Evolutionary conservation across 2,797 vertebrate genomes (phyloP), one percentile per base, ranked within the genome.

Genomic region (Rhadinocentrus ornatus): DNA sequence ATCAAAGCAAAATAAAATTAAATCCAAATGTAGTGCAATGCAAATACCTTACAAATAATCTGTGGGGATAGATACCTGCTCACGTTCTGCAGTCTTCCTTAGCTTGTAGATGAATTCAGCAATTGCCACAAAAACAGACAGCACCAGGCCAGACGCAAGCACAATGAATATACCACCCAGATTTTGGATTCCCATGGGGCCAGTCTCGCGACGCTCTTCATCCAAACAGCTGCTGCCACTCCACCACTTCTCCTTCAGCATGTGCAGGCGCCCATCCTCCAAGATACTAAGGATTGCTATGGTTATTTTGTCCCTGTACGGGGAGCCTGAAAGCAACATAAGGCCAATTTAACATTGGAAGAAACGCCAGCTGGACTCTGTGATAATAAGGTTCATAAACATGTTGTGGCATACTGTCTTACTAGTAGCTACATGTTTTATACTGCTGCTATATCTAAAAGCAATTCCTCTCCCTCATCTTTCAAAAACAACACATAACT

Each of bases 221-320:
- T 98, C 96, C 0, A 96, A 95, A 64, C 98, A 99, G 84, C 95
- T 96, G 0, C 93, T 97, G 53, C 96, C 96, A 29, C 96, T 94
- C 98, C 98, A 99, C 98, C 98, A 99, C 83, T 98, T 99, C 90
- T 99, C 97, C 87, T 96, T 99, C 91, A 99, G 94, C 81, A 98
- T 94, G 29, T 99, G 97, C 41, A 99, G 94, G 84, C 97, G 97
- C 80, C 97, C 98, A 57, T 99, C 97, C 86, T 99, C 98, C 90
- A 98, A 94, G 71, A 99, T 96, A 90, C 96, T 96, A 7, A 99
- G 96, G 82, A 99, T 98, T 66, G 97, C 98, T 2, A 99, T 99
- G 91, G 96, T 97, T 90, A 99, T 96, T 94, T 97, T 99, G 94
- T 99, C 98, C 82, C 98, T 93, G 92, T 98, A 99, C 0, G 98